Base-by-base conservation (phyloP, 2,113 vertebrate species). In the Seriola quinqueradiata region DNA sequence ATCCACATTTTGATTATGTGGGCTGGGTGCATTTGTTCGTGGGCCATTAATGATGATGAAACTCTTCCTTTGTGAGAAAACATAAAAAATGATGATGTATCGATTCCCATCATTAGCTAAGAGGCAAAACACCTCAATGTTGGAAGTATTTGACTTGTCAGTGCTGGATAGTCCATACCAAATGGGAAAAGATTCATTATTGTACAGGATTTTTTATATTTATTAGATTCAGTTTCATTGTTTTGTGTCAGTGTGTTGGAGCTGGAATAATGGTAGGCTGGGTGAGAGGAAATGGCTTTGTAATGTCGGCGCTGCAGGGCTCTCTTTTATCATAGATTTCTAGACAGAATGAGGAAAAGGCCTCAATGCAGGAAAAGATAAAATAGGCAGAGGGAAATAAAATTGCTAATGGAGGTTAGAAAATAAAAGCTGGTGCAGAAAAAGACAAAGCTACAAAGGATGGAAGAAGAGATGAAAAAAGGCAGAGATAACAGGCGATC, bases 221-320 rank as follows among this genome's bases (percentile, higher is more conserved):
- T 34, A 73, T 71, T 77, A 36, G 75, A 75, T 68, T 73, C 69
- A 34, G 50, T 64, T 82, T 81, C 32, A 76, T 55, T 85, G 21
- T 46, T 70, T 71, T 16, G 38, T 69, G 32, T 73, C 70, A 52
- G 48, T 50, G 65, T 80, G 50, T 82, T 79, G 60, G 68, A 34
- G 70, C 46, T 64, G 74, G 70, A 69, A 46, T 82, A 74, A 77
- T 66, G 48, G 66, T 67, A 78, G 28, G 34, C 42, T 44, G 59
- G 19, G 7, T 1, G 40, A 84, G 59, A 58, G 79, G 73, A 74
- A 87, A 83, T 86, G 68, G 77, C 25, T 82, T 58, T 70, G n/a
- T 67, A 77, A 82, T 78, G 74, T 83, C 64, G 60, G 59, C 46
- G 59, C 84, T 83, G 64, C 58, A 36, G 81, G 88, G 83, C 67